A percentile compares a stretch with the other conserved stretches of the same genome.
These are phyloP conservation scores for Odontophorus gujanensis DNA, from an alignment of 2,113 vertebrate genomes.

Conservation along the genomic window DNA sequence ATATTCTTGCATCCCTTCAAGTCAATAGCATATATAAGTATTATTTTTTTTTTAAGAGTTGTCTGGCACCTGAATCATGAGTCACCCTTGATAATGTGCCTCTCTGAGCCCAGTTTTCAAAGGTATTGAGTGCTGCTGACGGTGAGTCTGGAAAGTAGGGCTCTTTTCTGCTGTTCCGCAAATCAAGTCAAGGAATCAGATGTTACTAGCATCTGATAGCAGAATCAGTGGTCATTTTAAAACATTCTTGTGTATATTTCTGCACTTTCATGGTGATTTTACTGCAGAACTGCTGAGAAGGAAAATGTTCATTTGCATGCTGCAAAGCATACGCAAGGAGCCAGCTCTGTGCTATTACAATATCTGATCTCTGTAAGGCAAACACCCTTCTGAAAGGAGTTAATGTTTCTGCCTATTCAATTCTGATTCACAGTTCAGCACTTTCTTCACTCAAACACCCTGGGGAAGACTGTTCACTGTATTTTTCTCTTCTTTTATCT, in stretches of 20 bases:
- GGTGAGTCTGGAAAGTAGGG: background rate
- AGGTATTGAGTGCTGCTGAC: background rate
- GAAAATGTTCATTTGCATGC: conserved; percentile 37
- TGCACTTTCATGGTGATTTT: background rate
- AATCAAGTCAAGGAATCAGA: background rate
- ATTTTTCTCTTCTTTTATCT: conserved; percentile 50
- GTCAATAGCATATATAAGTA: background rate
- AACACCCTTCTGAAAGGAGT: conserved; percentile 53
- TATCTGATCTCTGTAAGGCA: conserved; percentile 63
- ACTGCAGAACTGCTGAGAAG: conserved; percentile 28
- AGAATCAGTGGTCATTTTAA: background rate
- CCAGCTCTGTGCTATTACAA: conserved; percentile 48
- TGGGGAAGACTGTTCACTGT: conserved; percentile 28
- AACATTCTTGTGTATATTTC: background rate
- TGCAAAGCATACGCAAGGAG: conserved; percentile 42
- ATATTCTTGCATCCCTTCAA: background rate
- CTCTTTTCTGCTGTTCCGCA: background rate
- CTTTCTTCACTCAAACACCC: conserved; percentile 46
- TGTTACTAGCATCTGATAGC: background rate
- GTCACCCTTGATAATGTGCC: background rate
- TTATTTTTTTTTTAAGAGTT: background rate
- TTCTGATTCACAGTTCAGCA: conserved; percentile 58
- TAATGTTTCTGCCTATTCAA: conserved; percentile 62
- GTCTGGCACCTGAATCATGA: background rate
- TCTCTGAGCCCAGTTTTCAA: background rate